phyloP scores from a whole-genome alignment of 2,888 invertebrate species.

The Sphinx pinastri region DNA sequence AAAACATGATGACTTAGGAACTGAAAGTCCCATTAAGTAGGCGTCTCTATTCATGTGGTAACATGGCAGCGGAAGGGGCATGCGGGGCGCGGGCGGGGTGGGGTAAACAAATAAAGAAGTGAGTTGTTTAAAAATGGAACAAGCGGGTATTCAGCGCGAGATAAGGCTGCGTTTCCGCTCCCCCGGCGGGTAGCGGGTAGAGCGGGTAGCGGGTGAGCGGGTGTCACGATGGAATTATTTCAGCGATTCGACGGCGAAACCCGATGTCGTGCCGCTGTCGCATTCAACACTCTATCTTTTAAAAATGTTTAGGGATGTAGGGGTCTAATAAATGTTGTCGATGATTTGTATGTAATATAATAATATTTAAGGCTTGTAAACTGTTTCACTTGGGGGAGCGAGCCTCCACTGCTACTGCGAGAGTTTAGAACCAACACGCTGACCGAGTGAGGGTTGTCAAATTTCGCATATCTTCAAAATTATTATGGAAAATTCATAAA shows the following conservation, averaged over 20 bases:
- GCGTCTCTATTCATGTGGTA: slow-evolving; percentile 81
- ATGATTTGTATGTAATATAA: slow-evolving; percentile 23
- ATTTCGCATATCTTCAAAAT: too few species aligned
- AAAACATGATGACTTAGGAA: slow-evolving; percentile 83
- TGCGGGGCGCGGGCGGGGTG: slow-evolving; percentile 50
- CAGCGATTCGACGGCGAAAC: slow-evolving; percentile 77
- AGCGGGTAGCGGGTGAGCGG: slow-evolving; percentile 39
- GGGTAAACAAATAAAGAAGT: slow-evolving; percentile 80
- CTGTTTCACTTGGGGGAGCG: too few species aligned
- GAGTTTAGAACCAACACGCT: too few species aligned
- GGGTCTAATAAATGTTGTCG: slow-evolving; percentile 22
- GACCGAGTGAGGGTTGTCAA: too few species aligned
- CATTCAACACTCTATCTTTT: slow-evolving; percentile 81
- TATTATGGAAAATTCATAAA: too few species aligned
- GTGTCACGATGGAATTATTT: slow-evolving; percentile 79
- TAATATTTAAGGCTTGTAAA: neutral
- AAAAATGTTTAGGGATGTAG: slow-evolving; percentile 72
- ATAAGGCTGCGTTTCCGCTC: slow-evolving; percentile 83
- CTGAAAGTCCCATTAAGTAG: slow-evolving; percentile 83
- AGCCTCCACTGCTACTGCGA: too few species aligned
- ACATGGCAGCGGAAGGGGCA: slow-evolving; percentile 63
- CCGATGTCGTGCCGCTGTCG: slow-evolving; percentile 77
- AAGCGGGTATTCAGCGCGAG: slow-evolving; percentile 79
- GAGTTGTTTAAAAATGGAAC: slow-evolving; percentile 84
- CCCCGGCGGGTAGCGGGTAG: slow-evolving; percentile 47